phyloP scores from a whole-genome alignment of 2,113 vertebrate genomes.

The Phalacrocorax brasilianus region DNA sequence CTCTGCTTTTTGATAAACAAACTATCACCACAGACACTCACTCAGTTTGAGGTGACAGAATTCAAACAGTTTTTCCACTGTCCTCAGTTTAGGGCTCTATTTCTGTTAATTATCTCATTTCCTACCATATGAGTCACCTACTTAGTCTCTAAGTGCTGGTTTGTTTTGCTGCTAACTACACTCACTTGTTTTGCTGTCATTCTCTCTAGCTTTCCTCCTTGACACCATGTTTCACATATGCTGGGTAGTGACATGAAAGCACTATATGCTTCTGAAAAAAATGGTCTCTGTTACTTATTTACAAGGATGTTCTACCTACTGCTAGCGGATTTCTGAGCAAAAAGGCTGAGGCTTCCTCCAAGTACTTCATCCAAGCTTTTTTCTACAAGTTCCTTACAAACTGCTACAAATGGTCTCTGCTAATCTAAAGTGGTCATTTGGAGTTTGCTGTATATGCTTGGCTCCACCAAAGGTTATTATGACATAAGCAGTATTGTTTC shows the following conservation, averaged over 20 bases:
- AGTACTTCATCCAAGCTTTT: neutral
- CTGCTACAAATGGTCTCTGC: neutral
- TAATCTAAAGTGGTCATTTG: neutral
- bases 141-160: neutral
- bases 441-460: neutral
- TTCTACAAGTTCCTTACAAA: neutral
- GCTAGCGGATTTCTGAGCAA: neutral
- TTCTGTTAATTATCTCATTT: slow-evolving; percentile 1
- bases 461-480: neutral
- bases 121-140: neutral
- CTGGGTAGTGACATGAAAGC: neutral
- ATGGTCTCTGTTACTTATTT: neutral
- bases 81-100: neutral
- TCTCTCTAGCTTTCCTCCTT: neutral
- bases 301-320: neutral
- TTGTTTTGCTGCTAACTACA: neutral
- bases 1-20: neutral
- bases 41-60: neutral
- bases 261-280: neutral
- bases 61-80: neutral
- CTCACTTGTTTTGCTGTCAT: neutral
- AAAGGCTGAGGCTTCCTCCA: neutral
- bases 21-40: neutral
- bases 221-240: neutral
- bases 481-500: neutral